Evolutionary conservation across 2,797 vertebrate species (phyloP), one percentile per base, ranked within the genome.

Genomic region (Sebastes elongatus): DNA sequence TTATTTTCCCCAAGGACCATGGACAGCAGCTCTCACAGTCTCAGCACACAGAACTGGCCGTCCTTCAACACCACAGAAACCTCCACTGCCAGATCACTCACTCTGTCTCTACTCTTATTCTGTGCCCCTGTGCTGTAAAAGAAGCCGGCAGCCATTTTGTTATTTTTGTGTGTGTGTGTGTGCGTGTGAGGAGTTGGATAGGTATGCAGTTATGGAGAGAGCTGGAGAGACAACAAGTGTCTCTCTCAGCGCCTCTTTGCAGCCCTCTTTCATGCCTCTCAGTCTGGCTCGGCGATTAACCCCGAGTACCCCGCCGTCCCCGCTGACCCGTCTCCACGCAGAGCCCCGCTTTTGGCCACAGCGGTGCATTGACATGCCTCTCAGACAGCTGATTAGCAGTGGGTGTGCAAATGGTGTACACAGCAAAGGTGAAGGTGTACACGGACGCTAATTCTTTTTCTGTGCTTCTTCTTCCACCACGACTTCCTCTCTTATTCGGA

Each of bases 221-320:
- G 85, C 85, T 84, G 81, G 75, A 87, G 89, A 87, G 90, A 90
- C 72, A 78, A 87, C 68, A 62, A 93, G 90, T 89, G 88, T 86
- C 83, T 90, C 92, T 91, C 92, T 91, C 91, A 80, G 85, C 14
- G 63, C 85, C 93, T 95, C 94, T 94, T 89, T 82, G 85, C 61
- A 87, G 81, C 68, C 91, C 94, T 93, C 91, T 93, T 94, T 88
- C 89, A 90, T 92, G 90, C 93, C 93, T 94, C 93, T 95, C 93
- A 91, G 91, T 87, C 92, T 81, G 90, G 88, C 93, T 90, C 69
- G 73, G 86, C 89, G 92, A 95, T 96, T 95, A 96, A 95, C 95
- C 94, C 91, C 28, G 69, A 84, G 84, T 76, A 72, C 88, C 80
- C 82, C 65, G 28, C 68, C 67, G 66, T 82, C 89, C 87, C 91